A percentile compares a stretch with the other conserved stretches of the same genome.
These are phyloP conservation scores for Crocallis elinguaria DNA, from an alignment of 2,888 invertebrate genomes.

Conservation along the genomic window DNA sequence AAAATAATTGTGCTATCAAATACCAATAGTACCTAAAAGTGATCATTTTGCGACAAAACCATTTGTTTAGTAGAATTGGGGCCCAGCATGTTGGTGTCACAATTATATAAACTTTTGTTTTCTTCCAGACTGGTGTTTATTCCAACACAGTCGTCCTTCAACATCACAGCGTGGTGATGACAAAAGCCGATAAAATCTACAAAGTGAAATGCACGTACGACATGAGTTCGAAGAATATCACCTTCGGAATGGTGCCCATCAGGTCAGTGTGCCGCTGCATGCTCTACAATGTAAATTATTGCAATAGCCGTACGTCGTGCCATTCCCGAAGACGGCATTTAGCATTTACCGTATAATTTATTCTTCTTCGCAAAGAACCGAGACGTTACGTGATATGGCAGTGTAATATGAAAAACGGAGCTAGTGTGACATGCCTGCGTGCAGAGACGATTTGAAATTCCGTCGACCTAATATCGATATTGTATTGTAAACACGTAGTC, in stretches of 20 bases:
- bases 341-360: constrained; percentile 55
- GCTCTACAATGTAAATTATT: constrained; percentile 37
- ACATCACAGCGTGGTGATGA: constrained; percentile 98
- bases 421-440: constrained; percentile 54
- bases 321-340: constrained; percentile 43
- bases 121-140: constrained; percentile 93
- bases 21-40: too few species aligned
- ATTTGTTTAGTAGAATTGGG: too few species aligned
- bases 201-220: constrained; percentile 98
- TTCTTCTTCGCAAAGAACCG: constrained; percentile 50
- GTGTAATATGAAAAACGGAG: constrained; percentile 54
- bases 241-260: constrained; percentile 99
- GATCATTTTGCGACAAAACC: too few species aligned
- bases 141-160: constrained; percentile 97
- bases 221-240: constrained; percentile 98
- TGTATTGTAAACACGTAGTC: constrained; percentile 59
- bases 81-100: too few species aligned
- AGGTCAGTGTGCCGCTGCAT: constrained; percentile 81
- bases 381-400: constrained; percentile 59
- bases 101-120: too few species aligned
- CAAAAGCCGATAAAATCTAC: constrained; percentile 98
- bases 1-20: too few species aligned
- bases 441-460: constrained; percentile 59
- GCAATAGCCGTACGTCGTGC: constrained; percentile 38
- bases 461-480: constrained; percentile 52